phyloP scores from a whole-genome alignment of 2,113 vertebrate genomes.

The Saimiri boliviensis region DNA sequence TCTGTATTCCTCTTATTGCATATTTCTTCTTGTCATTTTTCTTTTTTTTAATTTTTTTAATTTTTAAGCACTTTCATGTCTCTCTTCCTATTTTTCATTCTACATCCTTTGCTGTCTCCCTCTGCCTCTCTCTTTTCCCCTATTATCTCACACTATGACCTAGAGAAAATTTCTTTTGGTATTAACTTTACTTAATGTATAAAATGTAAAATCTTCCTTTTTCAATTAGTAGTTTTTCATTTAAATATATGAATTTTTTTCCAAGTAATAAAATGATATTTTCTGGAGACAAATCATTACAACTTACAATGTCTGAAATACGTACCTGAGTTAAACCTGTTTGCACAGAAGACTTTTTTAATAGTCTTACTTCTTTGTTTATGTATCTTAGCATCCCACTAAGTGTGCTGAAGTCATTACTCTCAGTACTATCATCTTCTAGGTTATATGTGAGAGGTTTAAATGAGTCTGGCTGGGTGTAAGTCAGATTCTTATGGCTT shows the following conservation, averaged over 20 bases:
- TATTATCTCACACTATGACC: not conserved
- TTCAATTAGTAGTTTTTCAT: not conserved
- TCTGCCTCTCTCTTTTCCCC: not conserved
- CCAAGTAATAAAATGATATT: conserved; percentile 39
- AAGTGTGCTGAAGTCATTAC: conserved; percentile 81
- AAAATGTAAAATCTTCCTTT: not conserved
- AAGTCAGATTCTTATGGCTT: conserved; percentile 47
- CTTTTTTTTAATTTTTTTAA: not conserved
- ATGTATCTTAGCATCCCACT: conserved; percentile 84
- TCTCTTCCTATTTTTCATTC: not conserved
- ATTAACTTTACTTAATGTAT: not conserved
- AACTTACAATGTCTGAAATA: conserved; percentile 36
- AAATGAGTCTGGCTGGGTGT: conserved; percentile 70
- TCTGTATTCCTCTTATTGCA: not conserved
- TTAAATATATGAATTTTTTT: conserved; percentile 14
- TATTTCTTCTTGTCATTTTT: not conserved
- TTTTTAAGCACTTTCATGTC: too few species aligned
- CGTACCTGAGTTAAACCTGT: conserved; percentile 77
- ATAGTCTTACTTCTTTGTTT: conserved; percentile 80
- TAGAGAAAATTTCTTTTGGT: not conserved
- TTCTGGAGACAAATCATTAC: conserved; percentile 31
- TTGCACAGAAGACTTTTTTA: conserved; percentile 71
- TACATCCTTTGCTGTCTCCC: not conserved
- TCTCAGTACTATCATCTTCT: conserved; percentile 72
- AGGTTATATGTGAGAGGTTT: conserved; percentile 75